Conservation (phyloP, 37 sponge, comb jelly and placozoan genomes). For the Mnemiopsis leidyi region DNA sequence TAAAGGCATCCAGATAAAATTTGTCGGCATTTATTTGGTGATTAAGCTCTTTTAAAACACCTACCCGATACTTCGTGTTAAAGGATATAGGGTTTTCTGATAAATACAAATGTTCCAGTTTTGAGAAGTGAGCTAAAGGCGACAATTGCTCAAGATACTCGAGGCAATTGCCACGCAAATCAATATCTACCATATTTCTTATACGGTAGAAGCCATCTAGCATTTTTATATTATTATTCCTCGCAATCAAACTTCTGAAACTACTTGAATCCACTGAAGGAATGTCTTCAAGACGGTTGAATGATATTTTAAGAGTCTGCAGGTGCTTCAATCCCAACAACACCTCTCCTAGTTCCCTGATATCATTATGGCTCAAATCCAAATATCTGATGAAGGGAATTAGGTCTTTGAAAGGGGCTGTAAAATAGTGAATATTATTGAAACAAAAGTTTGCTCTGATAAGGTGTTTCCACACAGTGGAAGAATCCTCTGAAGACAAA, state of each 20-base stretch:
- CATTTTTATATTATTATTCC: constrained; percentile 30
- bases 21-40: not conserved
- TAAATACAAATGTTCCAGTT: not conserved
- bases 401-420: not conserved
- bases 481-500: not conserved
- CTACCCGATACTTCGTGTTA: not conserved
- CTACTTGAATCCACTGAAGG: not conserved
- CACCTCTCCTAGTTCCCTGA: not conserved
- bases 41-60: not conserved
- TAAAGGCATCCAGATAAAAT: not conserved
- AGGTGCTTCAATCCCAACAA: not conserved
- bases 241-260: not conserved
- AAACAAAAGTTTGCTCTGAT: not conserved
- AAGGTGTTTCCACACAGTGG: not conserved
- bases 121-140: not conserved
- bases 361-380: not conserved
- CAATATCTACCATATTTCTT: not conserved
- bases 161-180: constrained; percentile 14
- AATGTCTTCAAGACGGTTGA: constrained; percentile 1
- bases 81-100: constrained; percentile 4
- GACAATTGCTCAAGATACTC: not conserved
- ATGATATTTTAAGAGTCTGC: not conserved
- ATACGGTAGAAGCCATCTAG: not conserved
- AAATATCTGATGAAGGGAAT: not conserved
- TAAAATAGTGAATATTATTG: not conserved